Conservation (phyloP, 2,888 invertebrate species). For the Junonia oenone region DNA sequence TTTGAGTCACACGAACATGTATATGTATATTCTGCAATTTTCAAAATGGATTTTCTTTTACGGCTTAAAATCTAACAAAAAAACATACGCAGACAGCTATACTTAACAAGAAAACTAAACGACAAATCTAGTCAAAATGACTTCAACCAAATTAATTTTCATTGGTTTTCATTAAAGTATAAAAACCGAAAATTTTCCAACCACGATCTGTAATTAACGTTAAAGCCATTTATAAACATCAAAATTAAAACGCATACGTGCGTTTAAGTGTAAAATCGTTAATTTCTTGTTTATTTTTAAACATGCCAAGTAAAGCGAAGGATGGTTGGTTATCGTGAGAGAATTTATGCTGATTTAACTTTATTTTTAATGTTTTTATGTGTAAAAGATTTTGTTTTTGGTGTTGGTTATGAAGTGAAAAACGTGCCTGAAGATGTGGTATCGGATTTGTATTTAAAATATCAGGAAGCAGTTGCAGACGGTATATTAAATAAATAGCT, state of each 20-base stretch:
- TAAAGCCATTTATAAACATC: not conserved
- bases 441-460: slow-evolving; percentile 32
- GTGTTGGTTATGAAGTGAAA: not conserved
- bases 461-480: slow-evolving; percentile 40
- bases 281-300: slow-evolving; percentile 24
- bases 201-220: too few relatives aligned
- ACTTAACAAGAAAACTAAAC: too few relatives aligned
- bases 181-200: too few relatives aligned
- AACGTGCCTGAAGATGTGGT: slow-evolving; percentile 16
- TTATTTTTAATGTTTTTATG: not conserved
- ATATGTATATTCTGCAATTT: too few relatives aligned
- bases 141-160: too few relatives aligned
- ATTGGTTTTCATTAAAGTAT: too few relatives aligned
- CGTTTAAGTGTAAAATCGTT: slow-evolving; percentile 38
- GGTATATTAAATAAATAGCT: slow-evolving; percentile 6
- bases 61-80: too few relatives aligned
- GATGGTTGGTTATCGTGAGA: slow-evolving; percentile 5
- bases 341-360: not conserved
- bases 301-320: slow-evolving; percentile 8
- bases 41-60: too few relatives aligned
- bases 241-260: slow-evolving; percentile 45
- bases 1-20: too few relatives aligned
- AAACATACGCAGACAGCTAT: too few relatives aligned
- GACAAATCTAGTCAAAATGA: too few relatives aligned
- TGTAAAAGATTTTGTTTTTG: not conserved